Conservation (phyloP, 2,113 vertebrate species). For the Hippoglossus stenolepis region DNA sequence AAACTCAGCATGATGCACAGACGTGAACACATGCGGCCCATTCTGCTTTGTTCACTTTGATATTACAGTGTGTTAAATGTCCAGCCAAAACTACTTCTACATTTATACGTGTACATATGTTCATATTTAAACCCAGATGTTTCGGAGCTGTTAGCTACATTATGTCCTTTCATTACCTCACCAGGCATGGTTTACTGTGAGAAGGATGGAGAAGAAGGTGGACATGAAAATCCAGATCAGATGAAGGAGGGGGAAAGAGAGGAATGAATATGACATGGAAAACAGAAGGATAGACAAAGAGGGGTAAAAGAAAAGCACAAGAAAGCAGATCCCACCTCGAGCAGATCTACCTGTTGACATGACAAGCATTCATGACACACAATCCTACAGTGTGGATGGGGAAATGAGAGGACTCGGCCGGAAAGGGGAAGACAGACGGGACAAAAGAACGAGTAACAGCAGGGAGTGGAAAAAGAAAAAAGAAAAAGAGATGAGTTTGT, state of each 20-base stretch:
- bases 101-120: slow-evolving; percentile 4
- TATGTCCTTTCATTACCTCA: slow-evolving; percentile 59
- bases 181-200: slow-evolving; percentile 13
- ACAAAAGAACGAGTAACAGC: neutral
- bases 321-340: slow-evolving; percentile 1
- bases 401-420: neutral
- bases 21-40: neutral
- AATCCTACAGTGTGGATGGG: neutral
- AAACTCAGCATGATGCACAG: slow-evolving; percentile 20
- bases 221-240: slow-evolving; percentile 37
- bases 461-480: neutral
- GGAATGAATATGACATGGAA: neutral
- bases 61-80: neutral
- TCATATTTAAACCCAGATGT: slow-evolving; percentile 68
- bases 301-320: neutral
- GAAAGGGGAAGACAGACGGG: slow-evolving; percentile 11
- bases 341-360: slow-evolving; percentile 1
- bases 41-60: slow-evolving; percentile 25
- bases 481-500: neutral
- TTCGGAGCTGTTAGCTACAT: slow-evolving; percentile 23
- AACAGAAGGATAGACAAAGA: neutral
- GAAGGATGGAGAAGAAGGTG: neutral
- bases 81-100: slow-evolving; percentile 24
- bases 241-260: slow-evolving; percentile 3
- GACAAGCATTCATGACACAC: neutral